Percentiles rank a stretch among this genome's conserved stretches.
phyloP scores from a whole-genome alignment of 2,113 vertebrate genomes.

The Archocentrus centrarchus region DNA sequence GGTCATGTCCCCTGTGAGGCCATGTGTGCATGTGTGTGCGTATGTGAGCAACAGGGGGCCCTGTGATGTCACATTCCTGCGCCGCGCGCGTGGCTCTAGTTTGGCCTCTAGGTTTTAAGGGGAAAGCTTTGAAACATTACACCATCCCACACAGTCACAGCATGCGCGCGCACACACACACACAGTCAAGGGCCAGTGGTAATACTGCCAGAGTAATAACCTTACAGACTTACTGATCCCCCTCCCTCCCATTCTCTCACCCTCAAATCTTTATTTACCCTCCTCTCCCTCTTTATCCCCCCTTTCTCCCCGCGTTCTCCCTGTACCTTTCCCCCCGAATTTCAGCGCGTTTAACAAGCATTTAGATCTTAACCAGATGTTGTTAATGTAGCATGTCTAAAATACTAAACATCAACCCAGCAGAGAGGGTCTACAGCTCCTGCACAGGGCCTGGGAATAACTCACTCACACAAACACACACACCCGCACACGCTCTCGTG shows the following conservation, averaged over 20 bases:
- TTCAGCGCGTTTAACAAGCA: conserved; percentile 88
- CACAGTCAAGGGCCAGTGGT: conserved; percentile 85
- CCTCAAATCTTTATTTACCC: conserved; percentile 80
- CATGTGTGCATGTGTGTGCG: conserved; percentile 27
- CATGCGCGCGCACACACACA: conserved; percentile 45
- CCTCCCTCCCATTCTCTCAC: conserved; percentile 73
- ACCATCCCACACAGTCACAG: conserved; percentile 66
- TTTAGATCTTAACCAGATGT: conserved; percentile 90
- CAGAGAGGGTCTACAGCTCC: conserved; percentile 76
- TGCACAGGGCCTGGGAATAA: conserved; percentile 79
- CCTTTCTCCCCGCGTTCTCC: conserved; percentile 59
- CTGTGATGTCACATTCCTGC: conserved; percentile 83
- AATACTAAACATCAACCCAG: conserved; percentile 87
- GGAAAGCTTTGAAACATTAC: conserved; percentile 84
- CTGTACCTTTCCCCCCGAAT: conserved; percentile 74
- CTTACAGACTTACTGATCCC: conserved; percentile 83
- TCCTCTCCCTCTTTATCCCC: conserved; percentile 63
- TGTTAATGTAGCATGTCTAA: conserved; percentile 88
- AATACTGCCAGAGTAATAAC: conserved; percentile 87
- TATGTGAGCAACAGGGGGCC: conserved; percentile 55
- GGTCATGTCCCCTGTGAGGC: conserved; percentile 70
- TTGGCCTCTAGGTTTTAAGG: conserved; percentile 78
- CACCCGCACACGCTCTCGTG: conserved; percentile 5
- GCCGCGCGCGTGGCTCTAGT: conserved; percentile 80
- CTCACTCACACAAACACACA: conserved; percentile 55